These are phyloP conservation scores for Spizaetus ornatus DNA, from an alignment of 2,113 vertebrate genomes.

Conservation along the genomic window DNA sequence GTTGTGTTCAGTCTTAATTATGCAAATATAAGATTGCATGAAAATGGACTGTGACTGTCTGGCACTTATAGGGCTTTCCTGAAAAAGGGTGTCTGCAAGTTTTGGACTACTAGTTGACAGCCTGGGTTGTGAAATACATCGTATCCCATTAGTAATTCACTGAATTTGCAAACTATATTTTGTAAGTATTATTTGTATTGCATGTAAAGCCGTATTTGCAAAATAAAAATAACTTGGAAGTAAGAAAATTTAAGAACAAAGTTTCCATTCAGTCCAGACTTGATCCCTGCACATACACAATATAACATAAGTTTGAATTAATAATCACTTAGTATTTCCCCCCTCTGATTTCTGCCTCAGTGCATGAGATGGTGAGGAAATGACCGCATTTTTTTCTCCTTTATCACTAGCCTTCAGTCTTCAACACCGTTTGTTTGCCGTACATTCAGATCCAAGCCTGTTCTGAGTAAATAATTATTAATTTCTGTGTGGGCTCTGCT, in stretches of 20 bases:
- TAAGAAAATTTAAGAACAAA: not conserved
- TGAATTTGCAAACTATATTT: not conserved
- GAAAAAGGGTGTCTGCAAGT: not conserved
- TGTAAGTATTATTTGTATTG: not conserved
- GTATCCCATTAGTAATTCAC: not conserved
- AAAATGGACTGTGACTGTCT: not conserved
- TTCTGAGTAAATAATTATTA: slow-evolving; percentile 9
- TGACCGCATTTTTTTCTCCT: not conserved
- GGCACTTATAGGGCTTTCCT: not conserved
- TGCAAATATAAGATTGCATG: not conserved
- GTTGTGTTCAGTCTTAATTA: not conserved
- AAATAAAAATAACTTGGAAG: not conserved
- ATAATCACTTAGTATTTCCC: not conserved
- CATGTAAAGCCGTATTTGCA: not conserved
- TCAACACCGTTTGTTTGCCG: not conserved
- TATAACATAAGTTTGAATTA: not conserved
- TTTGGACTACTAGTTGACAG: not conserved
- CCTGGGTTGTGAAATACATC: not conserved
- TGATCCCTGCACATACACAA: not conserved
- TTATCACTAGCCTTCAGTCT: not conserved
- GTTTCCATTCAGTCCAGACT: not conserved
- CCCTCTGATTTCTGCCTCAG: not conserved
- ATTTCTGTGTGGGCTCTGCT: not conserved
- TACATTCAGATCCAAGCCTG: not conserved
- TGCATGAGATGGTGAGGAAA: not conserved